Percentiles rank a stretch among this genome's conserved stretches.
Evolutionary conservation across 2,797 vertebrate genomes (phyloP).

Genomic region (Siniperca obscura): DNA sequence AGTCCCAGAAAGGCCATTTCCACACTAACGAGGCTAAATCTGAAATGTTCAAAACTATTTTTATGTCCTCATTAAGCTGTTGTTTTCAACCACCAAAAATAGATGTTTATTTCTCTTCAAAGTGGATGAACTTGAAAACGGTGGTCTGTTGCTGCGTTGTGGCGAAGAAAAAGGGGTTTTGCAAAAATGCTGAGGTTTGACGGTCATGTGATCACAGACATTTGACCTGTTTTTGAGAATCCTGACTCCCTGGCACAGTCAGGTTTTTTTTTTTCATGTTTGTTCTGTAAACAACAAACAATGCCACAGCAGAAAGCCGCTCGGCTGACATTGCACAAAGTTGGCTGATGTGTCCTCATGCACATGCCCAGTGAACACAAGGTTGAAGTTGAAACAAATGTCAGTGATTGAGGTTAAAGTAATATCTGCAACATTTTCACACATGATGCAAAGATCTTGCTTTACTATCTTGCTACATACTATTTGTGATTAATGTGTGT

Average conservation of each 20-base stretch:
- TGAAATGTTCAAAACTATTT: slow-evolving; percentile 20
- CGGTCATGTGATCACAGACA: slow-evolving; percentile 15
- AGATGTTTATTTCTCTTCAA: slow-evolving; percentile 16
- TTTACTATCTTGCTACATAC: background rate
- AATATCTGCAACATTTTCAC: background rate
- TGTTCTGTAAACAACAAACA: slow-evolving; percentile 39
- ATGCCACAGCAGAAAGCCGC: slow-evolving; percentile 5
- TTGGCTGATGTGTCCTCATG: background rate
- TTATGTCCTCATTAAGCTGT: slow-evolving; percentile 23
- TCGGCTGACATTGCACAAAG: slow-evolving; percentile 24
- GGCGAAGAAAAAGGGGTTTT: slow-evolving; percentile 1
- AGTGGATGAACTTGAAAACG: slow-evolving; percentile 21
- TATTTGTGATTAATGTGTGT: background rate
- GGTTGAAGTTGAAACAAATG: background rate
- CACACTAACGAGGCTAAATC: slow-evolving; percentile 10
- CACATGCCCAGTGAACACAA: background rate
- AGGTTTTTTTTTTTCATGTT: slow-evolving; percentile 24
- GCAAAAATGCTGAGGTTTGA: slow-evolving; percentile 51
- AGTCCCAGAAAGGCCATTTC: background rate
- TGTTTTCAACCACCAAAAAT: slow-evolving; percentile 37
- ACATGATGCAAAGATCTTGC: background rate
- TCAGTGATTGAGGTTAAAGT: background rate
- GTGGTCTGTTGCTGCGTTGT: slow-evolving; percentile 12
- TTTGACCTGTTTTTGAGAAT: slow-evolving; percentile 33
- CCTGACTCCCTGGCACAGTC: slow-evolving; percentile 7